A percentile compares a stretch with the other conserved stretches of the same genome.
phyloP scores from a whole-genome alignment of 2,113 vertebrate genomes.

The Phaethon lepturus region DNA sequence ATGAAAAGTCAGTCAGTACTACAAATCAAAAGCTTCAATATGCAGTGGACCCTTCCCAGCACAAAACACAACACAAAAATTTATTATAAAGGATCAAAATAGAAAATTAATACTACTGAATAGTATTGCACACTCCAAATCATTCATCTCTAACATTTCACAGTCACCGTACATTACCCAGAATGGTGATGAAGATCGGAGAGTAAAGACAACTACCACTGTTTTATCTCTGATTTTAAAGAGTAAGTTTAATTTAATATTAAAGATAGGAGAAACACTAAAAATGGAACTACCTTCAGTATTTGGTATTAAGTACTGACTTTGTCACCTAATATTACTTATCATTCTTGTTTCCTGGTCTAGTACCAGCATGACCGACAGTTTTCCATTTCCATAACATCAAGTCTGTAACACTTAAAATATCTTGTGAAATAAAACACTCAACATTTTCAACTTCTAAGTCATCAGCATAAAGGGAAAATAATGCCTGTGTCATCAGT shows the following conservation, averaged over 20 bases:
- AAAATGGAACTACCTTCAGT: neutral
- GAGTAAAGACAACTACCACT: neutral
- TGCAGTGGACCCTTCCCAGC: neutral
- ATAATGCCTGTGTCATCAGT: neutral
- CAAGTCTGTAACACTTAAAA: neutral
- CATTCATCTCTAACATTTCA: neutral
- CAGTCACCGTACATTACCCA: neutral
- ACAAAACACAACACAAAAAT: neutral
- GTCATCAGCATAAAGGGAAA: neutral
- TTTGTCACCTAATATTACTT: neutral
- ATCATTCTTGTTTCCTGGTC: neutral
- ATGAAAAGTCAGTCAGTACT: neutral
- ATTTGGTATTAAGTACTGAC: neutral
- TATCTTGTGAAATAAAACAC: neutral
- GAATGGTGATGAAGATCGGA: neutral
- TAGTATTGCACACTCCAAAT: neutral
- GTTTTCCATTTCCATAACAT: constrained; percentile 24
- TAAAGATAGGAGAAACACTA: neutral
- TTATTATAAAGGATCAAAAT: neutral
- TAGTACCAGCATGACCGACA: constrained; percentile 8
- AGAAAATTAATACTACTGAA: neutral
- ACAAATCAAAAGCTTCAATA: neutral
- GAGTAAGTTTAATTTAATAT: neutral
- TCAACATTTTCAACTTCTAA: neutral
- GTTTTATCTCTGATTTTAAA: neutral